Base-by-base conservation (phyloP, 1,140 invertebrate species). In the Nebria ingens region DNA sequence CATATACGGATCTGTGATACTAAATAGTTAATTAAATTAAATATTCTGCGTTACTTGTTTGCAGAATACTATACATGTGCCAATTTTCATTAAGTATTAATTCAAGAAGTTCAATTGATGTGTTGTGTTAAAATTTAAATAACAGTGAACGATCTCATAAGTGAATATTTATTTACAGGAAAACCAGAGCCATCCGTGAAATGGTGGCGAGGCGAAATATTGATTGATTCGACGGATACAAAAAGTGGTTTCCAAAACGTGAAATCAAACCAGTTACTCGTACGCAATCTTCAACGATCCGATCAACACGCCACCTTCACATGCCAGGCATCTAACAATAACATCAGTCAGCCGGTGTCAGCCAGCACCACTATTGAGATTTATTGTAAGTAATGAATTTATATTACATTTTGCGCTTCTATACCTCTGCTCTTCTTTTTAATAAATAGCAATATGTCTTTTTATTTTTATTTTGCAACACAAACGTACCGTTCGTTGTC, bases 181-280 rank as follows among this genome's bases (percentile, higher is more conserved):
- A 83, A 82, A 59, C 91, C 91, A 1, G 78, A 81, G 29, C 91
- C 91, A 2, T 80, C 78, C 58, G 82, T 95, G 12, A 86, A 84
- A 62, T 95, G 91, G 91, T 89, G 88, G 79, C 78, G 87, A 64
- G 89, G 85, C 58, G 86, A 84, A 38, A 81, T 81, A 19, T 76
- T 93, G 22, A 67, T 87, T 15, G 82, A 86, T 56, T 73, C 77
- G 0, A 74, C 72, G 12, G 78, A 80, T 53, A 72, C 67, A 9
- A 65, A 63, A 1, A 76, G 73, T 22, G 73, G 73, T 2, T 60
- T 65, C 71, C 58, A 61, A 55, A 66, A 68, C 54, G 65, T 66
- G 15, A 62, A 63, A 65, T 63, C 70, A 64, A 73, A 76, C 71
- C 71, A 76, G 59, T 66, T 85, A 63, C 62, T 75, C 19, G 74